Base-by-base conservation (phyloP, 2,888 invertebrate species). In the Rutpela maculata region DNA sequence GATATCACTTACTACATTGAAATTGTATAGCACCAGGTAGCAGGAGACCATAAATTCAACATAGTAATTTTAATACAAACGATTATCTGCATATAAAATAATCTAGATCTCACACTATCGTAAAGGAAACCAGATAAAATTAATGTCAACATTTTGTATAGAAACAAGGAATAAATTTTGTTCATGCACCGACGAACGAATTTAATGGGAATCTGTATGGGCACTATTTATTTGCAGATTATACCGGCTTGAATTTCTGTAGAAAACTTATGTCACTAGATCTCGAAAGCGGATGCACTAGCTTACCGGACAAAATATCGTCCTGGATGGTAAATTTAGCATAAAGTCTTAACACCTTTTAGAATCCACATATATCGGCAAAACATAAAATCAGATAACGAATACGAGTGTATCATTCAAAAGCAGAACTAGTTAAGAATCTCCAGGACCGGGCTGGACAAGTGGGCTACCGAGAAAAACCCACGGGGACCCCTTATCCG, bases 181-280 rank as follows among this genome's bases (percentile, higher is more conserved):
- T 84, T 84, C 83, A 84, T 83, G 84, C 81, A 81, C 78, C 78
- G 75, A 66, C 78, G 83, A 81, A 76, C 83, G 77, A 76, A 79
- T 84, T 81, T 84, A 84, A 84, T 83, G 77, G 80, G 82, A 80
- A 59, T 26, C 74, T 62, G 57, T 60, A 75, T 76, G 80, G 76
- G 68, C 77, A 55, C 66, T 65, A 69, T 77, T 77, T 74, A 75
- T 75, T 62, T 43, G 62, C 35, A 43, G 72, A 55, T 63, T 55
- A 55, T 18, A 55, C 63, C 43, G 10, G 43, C 17, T 0, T 68
- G 18, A 11, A 59, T 43, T 62, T 22, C 63, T 12, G 1, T 11
- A 18, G 18, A 19, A 50, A 62, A 60, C 11, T 71, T 62, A 62
- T 62, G 50, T 43, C 62, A 26, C n/a, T 50, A 71, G 62, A 62